Percentiles rank a stretch among this genome's conserved stretches.
Conservation (phyloP, 2,888 invertebrate genomes). For the Leuctra nigra region DNA sequence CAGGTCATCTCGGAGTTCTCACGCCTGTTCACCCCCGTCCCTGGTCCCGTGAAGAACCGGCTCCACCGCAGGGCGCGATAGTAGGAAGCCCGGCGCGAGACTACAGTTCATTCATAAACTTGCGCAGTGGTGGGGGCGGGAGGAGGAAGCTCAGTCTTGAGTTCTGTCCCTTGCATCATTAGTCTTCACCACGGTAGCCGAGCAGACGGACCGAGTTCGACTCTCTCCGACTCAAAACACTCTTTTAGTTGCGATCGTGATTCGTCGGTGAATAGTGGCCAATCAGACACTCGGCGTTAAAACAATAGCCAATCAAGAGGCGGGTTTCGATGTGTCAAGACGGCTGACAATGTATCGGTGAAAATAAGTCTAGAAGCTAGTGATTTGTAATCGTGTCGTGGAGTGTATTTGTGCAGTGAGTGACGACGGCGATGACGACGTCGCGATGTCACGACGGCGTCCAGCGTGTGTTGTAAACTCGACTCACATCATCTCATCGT, state of each 20-base stretch:
- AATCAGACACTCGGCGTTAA: background rate
- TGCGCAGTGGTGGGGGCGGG: slow-evolving; percentile 5
- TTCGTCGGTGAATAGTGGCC: background rate
- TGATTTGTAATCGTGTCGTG: background rate
- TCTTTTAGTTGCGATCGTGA: background rate
- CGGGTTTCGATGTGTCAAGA: background rate
- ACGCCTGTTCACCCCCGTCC: slow-evolving; percentile 21
- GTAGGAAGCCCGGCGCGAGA: slow-evolving; percentile 25
- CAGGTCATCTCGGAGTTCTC: slow-evolving; percentile 26
- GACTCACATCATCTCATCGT: slow-evolving; percentile 4
- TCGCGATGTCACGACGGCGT: too few species aligned
- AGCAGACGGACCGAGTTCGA: slow-evolving; percentile 9
- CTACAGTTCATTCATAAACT: slow-evolving; percentile 29
- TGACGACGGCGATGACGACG: too few species aligned
- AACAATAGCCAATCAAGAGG: slow-evolving; percentile 7
- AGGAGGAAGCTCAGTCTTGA: slow-evolving; percentile 2
- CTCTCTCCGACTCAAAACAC: background rate
- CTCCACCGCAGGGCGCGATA: slow-evolving; percentile 1
- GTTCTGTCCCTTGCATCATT: slow-evolving; percentile 10
- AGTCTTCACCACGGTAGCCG: slow-evolving; percentile 12
- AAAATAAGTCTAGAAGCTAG: background rate
- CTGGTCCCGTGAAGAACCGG: slow-evolving; percentile 3
- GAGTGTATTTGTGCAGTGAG: background rate
- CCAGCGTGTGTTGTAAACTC: slow-evolving; percentile 6
- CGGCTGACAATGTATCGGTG: background rate